phyloP scores from a whole-genome alignment of 2,113 vertebrate genomes.

The Coptodon rendalli region DNA sequence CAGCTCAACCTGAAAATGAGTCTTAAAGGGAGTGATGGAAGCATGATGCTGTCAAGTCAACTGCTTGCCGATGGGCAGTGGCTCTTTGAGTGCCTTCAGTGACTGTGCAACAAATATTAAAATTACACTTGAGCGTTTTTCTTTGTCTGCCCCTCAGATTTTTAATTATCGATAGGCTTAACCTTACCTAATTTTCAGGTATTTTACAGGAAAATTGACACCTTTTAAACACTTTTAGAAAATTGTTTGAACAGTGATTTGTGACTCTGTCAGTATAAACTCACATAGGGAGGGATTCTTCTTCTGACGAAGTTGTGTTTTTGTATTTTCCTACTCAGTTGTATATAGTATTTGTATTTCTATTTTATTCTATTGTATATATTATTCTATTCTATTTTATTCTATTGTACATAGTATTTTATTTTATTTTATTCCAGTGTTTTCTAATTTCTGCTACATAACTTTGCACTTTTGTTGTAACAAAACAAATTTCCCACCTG shows the following conservation, averaged over 20 bases:
- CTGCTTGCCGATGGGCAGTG: neutral
- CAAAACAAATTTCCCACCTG: too few species aligned
- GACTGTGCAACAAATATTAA: neutral
- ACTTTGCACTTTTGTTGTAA: too few species aligned
- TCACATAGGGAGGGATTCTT: neutral
- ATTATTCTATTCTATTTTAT: too few species aligned
- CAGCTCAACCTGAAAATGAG: neutral
- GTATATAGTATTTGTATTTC: too few species aligned
- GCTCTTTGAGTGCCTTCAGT: neutral
- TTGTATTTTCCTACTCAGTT: too few species aligned
- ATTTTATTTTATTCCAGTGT: too few species aligned
- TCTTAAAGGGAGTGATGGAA: neutral
- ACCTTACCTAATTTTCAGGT: fast-evolving
- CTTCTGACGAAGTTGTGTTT: too few species aligned
- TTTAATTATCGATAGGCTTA: fast-evolving
- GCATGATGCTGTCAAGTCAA: neutral
- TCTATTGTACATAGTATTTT: too few species aligned
- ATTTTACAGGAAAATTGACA: too few species aligned
- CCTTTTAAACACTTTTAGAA: neutral
- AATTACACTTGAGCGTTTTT: neutral
- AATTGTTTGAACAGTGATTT: neutral
- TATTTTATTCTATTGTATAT: too few species aligned
- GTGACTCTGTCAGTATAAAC: fast-evolving
- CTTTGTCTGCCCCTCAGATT: neutral
- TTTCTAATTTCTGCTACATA: too few species aligned